Evolutionary conservation across 2,113 vertebrate genomes (phyloP).

Genomic region (Neopipo cinnamomea): DNA sequence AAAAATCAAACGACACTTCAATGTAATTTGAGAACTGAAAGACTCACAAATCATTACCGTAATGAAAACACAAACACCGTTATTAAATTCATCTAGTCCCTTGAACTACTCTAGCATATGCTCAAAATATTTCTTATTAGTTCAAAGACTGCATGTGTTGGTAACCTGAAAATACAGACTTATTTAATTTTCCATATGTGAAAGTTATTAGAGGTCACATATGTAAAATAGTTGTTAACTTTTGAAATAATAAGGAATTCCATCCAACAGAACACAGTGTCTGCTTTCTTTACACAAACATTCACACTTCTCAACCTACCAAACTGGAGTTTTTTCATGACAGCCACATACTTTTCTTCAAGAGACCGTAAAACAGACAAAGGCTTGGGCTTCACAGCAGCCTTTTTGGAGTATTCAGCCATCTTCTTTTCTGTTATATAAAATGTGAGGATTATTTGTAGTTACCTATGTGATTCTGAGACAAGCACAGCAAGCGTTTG

Average conservation of each 20-base stretch:
- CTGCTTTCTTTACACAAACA: not conserved
- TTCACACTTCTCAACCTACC: conserved; percentile 79
- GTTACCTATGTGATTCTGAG: not conserved
- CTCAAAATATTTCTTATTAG: not conserved
- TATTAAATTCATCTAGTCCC: not conserved
- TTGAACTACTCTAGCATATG: not conserved
- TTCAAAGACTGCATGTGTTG: not conserved
- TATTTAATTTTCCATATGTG: not conserved
- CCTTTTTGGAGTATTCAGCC: conserved; percentile 91
- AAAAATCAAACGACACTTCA: not conserved
- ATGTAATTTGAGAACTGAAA: not conserved
- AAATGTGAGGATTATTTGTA: not conserved
- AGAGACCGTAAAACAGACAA: conserved; percentile 89
- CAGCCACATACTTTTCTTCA: conserved; percentile 94
- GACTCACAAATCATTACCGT: not conserved
- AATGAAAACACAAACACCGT: not conserved
- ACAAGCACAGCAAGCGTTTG: not conserved
- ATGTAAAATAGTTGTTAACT: not conserved
- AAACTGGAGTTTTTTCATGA: conserved; percentile 98
- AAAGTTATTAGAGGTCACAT: not conserved
- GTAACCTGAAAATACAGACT: not conserved
- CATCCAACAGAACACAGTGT: not conserved
- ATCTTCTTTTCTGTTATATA: conserved; percentile 88
- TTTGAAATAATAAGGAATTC: not conserved
- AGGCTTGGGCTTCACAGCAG: conserved; percentile 86